phyloP scores from a whole-genome alignment of 92 coral and sea anemone species.

The Zoanthus solanderi region DNA sequence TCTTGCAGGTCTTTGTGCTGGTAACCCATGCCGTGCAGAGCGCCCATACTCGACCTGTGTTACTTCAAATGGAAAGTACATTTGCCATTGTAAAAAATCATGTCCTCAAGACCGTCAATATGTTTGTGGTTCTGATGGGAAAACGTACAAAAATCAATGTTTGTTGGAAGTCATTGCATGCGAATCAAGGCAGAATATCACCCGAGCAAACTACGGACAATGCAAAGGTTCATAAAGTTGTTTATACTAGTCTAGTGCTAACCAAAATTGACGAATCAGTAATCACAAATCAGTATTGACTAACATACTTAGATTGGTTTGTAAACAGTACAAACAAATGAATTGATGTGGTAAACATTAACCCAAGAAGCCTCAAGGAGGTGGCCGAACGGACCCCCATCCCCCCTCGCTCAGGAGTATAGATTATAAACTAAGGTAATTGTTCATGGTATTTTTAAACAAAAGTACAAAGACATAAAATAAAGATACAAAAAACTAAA shows the following conservation, averaged over 20 bases:
- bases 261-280: neutral
- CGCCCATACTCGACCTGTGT: slow-evolving; percentile 31
- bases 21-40: slow-evolving; percentile 1
- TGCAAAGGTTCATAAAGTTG: neutral
- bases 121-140: slow-evolving; percentile 36
- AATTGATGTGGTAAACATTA: too few species aligned
- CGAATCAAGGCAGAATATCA: slow-evolving; percentile 7
- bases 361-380: too few species aligned
- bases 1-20: slow-evolving; percentile 6
- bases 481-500: too few species aligned
- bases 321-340: too few species aligned
- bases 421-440: too few species aligned
- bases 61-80: neutral
- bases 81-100: slow-evolving; percentile 6
- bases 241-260: neutral
- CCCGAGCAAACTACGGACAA: neutral
- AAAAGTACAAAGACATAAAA: too few species aligned
- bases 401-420: too few species aligned
- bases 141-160: slow-evolving; percentile 20
- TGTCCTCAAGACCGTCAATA: neutral
- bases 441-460: too few species aligned
- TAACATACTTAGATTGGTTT: too few species aligned
- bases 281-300: too few species aligned
- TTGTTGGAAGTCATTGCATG: slow-evolving; percentile 22
- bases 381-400: too few species aligned